Percentiles rank a stretch among this genome's conserved stretches.
phyloP scores from a whole-genome alignment of 64 coral and sea anemone species.

The Montipora sp. region DNA sequence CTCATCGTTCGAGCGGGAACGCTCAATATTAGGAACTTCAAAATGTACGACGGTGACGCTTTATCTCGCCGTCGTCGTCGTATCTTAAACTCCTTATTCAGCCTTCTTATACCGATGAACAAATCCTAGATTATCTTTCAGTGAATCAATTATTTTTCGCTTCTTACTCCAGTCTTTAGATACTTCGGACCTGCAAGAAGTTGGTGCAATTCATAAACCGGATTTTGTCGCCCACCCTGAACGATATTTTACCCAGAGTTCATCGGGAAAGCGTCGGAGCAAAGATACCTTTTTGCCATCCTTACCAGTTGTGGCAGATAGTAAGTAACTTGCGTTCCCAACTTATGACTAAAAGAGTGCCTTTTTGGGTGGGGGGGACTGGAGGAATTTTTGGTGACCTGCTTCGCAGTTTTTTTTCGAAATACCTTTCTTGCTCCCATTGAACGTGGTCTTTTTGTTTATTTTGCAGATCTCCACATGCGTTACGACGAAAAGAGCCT shows the following conservation, averaged over 20 bases:
- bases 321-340: slow-evolving; percentile 47
- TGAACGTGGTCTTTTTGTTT: not conserved
- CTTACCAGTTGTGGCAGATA: slow-evolving; percentile 70
- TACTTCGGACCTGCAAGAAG: slow-evolving; percentile 83
- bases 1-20: too few species aligned
- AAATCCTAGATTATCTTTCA: too few species aligned
- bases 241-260: slow-evolving; percentile 87
- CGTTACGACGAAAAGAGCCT: slow-evolving; percentile 97
- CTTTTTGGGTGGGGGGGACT: too few species aligned
- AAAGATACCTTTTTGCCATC: slow-evolving; percentile 11
- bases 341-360: not conserved
- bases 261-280: slow-evolving; percentile 27
- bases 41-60: too few species aligned
- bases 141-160: too few species aligned
- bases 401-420: too few species aligned
- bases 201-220: slow-evolving; percentile 85
- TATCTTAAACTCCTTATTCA: too few species aligned
- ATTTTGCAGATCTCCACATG: slow-evolving; percentile 82
- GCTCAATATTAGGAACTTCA: too few species aligned
- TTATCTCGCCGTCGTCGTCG: too few species aligned
- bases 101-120: too few species aligned
- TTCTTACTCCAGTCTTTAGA: slow-evolving; percentile 68
- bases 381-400: too few species aligned
- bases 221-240: slow-evolving; percentile 89
- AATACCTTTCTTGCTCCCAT: too few species aligned